Evolutionary conservation across 2,888 invertebrate genomes (phyloP), one percentile per base, ranked within the genome.

Genomic region (Patella ulyssiponensis): DNA sequence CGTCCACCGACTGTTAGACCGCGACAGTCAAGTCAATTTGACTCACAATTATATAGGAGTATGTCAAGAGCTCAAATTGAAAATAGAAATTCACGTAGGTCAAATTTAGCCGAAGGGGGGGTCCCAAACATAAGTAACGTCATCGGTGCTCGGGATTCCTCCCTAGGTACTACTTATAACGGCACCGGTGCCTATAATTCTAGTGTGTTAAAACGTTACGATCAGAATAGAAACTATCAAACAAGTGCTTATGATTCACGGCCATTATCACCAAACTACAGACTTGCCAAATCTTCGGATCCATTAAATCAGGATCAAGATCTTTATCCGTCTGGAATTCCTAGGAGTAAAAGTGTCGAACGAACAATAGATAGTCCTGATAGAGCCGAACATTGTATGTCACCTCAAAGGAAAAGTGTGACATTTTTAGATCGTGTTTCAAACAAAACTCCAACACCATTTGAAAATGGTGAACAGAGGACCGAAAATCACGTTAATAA

Each of bases 71-170:
- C 1, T 20, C 71, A 51, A 20, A 5, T 33, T 7, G 52, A 52
- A 71, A 14, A 5, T 23, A 20, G 52, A 52, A 71, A 14, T n/a
- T 44, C 74, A 53, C 71, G 72, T 71, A 73, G 76, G 70, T 76
- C 82, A 83, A 83, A 85, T 86, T 87, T 86, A 82, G 77, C 77
- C 76, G 84, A 82, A 83, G 82, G 86, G 85, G 85, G 86, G 81
- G 84, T 83, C 82, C 80, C 80, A 83, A 82, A 81, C 78, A 79
- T 75, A 82, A 84, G 58, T 80, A 81, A 72, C 64, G 70, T 53
- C 71, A 75, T 79, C 70, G 82, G 80, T 77, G 79, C 80, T 78
- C 80, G 78, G 75, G 80, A 79, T 83, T 82, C 80, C 81, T 83
- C 85, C 82, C 82, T 74, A 44, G 77, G 77, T 51, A 64, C 75